Evolutionary conservation across 1,140 invertebrate genomes (phyloP), one percentile per base, ranked within the genome.

Genomic region (Zophobas morio): DNA sequence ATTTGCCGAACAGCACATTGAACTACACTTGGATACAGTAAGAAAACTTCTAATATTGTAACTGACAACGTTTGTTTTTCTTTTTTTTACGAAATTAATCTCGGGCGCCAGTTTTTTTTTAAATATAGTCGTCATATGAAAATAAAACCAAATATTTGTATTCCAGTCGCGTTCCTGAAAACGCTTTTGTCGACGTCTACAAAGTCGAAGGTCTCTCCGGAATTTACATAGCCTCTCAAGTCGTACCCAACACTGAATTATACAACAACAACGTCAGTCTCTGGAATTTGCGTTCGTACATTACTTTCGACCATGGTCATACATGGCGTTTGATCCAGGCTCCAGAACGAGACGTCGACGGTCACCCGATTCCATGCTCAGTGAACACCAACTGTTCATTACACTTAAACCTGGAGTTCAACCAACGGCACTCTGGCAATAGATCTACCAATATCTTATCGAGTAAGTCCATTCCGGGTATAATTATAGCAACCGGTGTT

Each of bases 141-240:
- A n/a, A n/a, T n/a, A n/a, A n/a, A n/a, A n/a, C n/a, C n/a, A n/a
- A n/a, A n/a, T n/a, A 20, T 20, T 20, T 20, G 20, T 20, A 20
- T 84, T 87, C 8, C 84, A 96, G 94, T 82, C 93, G 93, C 73
- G 91, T 94, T 6, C 89, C 92, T 1, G 92, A 95, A 70, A 93
- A 96, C 78, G 86, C 93, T 5, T 97, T 98, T 88, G 94, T 94
- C n/a, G 96, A 98, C 84, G 84, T 98, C 0, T 95, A 97, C 82
- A 95, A 94, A 85, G 94, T 98, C 0, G 92, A 95, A 84, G 96
- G 96, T 4, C 84, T 98, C 6, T 89, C 92, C 35, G 96, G 96
- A 1, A 94, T 97, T 71, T 98, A 96, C 85, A 96, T 98, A 78
- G 96, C 95, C 0, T 96, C 95, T 0, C 93, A 94, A 84, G 90